Base-by-base conservation (phyloP, 2,888 invertebrate species). In the Leptinotarsa tumamoca region DNA sequence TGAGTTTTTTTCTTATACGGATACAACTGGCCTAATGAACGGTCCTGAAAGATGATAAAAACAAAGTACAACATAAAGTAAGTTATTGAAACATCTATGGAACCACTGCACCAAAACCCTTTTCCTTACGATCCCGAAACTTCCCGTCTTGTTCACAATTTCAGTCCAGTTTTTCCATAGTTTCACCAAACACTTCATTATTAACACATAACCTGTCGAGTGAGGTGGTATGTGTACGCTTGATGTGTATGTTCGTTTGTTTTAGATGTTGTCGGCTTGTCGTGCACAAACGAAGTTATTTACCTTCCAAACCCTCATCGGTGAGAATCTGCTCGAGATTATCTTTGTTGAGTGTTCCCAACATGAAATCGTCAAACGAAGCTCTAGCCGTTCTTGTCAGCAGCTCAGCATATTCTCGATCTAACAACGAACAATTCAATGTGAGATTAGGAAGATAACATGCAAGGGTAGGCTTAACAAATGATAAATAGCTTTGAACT, bases 321-420 rank as follows among this genome's bases (percentile, higher is more conserved):
- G 51, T 75, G 67, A 78, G 73, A 51, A 80, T 66, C 76, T 54
- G 70, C 56, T 82, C 80, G 75, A 82, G 73, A 78, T 80, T 82
- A 76, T 83, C 83, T 80, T 75, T 75, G 73, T 78, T 82, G 81
- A 83, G 75, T 67, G 80, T 72, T 63, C 78, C 78, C 79, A 83
- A 81, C 51, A 81, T 63, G 78, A 82, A 85, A 82, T 85, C 85
- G 75, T 86, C 87, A 78, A 85, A 82, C 72, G 86, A 86, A 66
- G 85, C 70, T 81, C 84, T 84, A 68, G 85, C 81, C 67, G 85
- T 81, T 80, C 78, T 80, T 50, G 80, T 72, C 83, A 84, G 80
- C 79, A 84, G 80, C 78, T 82, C 81, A 66, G 80, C 79, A 77
- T 84, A 85, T 79, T 82, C 83, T 83, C 83, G 82, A 82, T 86